Conservation (phyloP, 2,113 vertebrate species). For the Vulpes ferrilata region DNA sequence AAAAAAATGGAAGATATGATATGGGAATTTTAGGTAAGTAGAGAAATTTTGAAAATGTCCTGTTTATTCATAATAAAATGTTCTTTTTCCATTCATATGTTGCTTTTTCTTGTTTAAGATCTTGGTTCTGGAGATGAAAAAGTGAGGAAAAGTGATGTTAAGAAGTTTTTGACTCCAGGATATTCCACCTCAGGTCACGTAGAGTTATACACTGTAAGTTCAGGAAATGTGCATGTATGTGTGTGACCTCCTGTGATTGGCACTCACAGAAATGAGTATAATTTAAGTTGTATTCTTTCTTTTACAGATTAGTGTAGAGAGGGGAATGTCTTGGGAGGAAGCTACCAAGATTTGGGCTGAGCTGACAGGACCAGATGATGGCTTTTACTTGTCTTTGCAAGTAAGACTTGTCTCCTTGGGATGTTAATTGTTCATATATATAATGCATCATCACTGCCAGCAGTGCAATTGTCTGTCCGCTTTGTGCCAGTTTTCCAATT, state of each 20-base stretch:
- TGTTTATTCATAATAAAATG: neutral
- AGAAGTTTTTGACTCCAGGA: slow-evolving; percentile 97
- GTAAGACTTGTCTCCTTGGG: slow-evolving; percentile 77
- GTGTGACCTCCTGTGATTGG: neutral
- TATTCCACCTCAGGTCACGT: slow-evolving; percentile 98
- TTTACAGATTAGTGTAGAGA: slow-evolving; percentile 95
- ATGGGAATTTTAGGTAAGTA: slow-evolving; percentile 98
- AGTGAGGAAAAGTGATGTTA: slow-evolving; percentile 95
- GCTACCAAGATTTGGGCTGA: slow-evolving; percentile 98
- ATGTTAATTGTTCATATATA: accelerated
- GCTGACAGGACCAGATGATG: slow-evolving; percentile 96
- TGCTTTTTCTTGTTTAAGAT: slow-evolving; percentile 87
- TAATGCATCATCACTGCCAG: neutral
- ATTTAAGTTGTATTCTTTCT: neutral
- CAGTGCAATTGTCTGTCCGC: neutral
- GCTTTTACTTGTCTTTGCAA: slow-evolving; percentile 96
- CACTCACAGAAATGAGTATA: neutral
- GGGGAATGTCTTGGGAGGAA: slow-evolving; percentile 99
- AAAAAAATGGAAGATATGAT: slow-evolving; percentile 97
- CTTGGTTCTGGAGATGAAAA: slow-evolving; percentile 98
- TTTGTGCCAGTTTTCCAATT: neutral
- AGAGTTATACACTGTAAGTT: slow-evolving; percentile 95
- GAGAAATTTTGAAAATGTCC: neutral
- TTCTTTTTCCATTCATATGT: neutral
- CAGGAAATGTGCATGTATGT: accelerated